These are phyloP conservation scores for Stictonetta naevosa DNA, from an alignment of 2,113 vertebrate species.

Conservation along the genomic window DNA sequence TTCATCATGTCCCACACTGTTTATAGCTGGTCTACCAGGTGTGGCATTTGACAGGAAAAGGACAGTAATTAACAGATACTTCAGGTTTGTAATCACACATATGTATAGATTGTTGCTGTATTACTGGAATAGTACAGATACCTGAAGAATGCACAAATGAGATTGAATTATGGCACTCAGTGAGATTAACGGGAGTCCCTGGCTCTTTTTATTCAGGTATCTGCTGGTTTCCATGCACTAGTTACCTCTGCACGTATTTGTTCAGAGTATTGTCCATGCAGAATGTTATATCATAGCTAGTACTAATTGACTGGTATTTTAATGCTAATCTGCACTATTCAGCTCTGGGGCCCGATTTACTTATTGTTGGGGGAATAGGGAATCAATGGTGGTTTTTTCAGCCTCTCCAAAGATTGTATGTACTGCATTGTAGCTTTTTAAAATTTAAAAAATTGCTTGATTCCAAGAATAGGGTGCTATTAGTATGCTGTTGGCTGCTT, in stretches of 20 bases:
- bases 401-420: neutral
- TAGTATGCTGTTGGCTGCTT: neutral
- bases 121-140: neutral
- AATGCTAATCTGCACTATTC: conserved; percentile 40
- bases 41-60: neutral
- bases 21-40: neutral
- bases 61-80: neutral
- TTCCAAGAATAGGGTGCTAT: neutral
- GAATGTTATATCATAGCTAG: conserved; percentile 19
- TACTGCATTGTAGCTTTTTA: neutral
- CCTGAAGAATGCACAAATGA: neutral
- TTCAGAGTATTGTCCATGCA: conserved; percentile 6
- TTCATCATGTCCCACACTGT: neutral
- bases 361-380: neutral
- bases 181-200: conserved; percentile 37
- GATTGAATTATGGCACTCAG: neutral
- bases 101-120: neutral
- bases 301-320: conserved; percentile 57
- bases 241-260: conserved; percentile 23
- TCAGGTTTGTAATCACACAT: neutral
- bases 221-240: conserved; percentile 3
- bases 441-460: neutral
- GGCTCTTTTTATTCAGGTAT: conserved; percentile 1
- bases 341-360: neutral
- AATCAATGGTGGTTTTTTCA: neutral